Conservation (phyloP, 2,888 invertebrate species). For the Polylopha cassiicola region DNA sequence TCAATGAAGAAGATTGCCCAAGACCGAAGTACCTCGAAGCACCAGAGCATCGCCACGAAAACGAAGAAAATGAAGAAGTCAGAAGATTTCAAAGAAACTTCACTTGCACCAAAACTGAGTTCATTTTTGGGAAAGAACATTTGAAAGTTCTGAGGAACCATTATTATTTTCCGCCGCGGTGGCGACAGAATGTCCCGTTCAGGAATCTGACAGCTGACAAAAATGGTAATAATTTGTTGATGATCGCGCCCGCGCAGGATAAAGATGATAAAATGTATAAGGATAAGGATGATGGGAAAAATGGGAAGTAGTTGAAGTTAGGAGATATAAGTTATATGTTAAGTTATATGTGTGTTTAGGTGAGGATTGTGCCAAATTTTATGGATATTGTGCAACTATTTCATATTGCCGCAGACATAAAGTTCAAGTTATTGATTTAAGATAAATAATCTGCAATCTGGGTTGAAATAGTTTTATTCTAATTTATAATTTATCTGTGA, state of each 20-base stretch:
- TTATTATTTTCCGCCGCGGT: constrained; percentile 58
- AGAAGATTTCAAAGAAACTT: constrained; percentile 38
- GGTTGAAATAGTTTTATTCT: too few relatives aligned
- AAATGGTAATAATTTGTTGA: constrained; percentile 81
- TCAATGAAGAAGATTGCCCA: constrained; percentile 47
- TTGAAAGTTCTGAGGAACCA: constrained; percentile 55
- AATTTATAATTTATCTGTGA: too few relatives aligned
- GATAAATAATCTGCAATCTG: too few relatives aligned
- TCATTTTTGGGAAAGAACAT: constrained; percentile 58
- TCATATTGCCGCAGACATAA: too few relatives aligned
- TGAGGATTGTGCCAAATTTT: background rate
- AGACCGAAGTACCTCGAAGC: constrained; percentile 46
- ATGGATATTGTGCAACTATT: too few relatives aligned
- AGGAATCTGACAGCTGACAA: constrained; percentile 68
- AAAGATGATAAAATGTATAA: constrained; percentile 38
- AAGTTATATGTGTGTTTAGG: constrained; percentile 3
- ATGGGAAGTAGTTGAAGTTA: constrained; percentile 28
- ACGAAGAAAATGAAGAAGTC: constrained; percentile 63
- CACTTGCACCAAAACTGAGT: constrained; percentile 41
- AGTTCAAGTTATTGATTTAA: too few relatives aligned
- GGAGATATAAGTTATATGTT: constrained; percentile 33
- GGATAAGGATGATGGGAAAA: constrained; percentile 29
- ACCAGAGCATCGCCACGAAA: constrained; percentile 46
- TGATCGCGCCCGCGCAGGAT: constrained; percentile 78
- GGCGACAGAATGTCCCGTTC: constrained; percentile 68